These are phyloP conservation scores for Eurois occulta DNA, from an alignment of 2,888 invertebrate species.

Conservation along the genomic window DNA sequence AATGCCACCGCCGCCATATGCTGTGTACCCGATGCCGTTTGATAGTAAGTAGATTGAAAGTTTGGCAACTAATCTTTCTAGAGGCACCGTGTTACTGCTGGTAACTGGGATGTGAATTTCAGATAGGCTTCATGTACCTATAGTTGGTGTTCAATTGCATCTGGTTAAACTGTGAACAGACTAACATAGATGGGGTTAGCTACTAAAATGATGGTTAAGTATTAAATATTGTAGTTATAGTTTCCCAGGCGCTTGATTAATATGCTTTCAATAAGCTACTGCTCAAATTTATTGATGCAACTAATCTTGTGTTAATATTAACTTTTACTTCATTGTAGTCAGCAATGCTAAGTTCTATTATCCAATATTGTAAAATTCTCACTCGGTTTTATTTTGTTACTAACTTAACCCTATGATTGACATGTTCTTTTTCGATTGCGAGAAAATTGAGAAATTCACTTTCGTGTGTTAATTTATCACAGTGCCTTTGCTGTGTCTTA, in stretches of 20 bases:
- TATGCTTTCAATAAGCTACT: background rate
- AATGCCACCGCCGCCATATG: constrained; percentile 85
- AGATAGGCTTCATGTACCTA: background rate
- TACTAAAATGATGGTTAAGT: background rate
- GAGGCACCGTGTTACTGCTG: background rate
- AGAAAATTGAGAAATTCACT: background rate
- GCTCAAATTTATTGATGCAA: background rate
- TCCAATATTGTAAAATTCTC: background rate
- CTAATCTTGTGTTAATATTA: background rate
- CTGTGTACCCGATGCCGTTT: constrained; percentile 85
- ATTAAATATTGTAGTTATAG: background rate
- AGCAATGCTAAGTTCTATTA: background rate
- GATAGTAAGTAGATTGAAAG: constrained; percentile 78
- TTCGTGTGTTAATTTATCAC: background rate
- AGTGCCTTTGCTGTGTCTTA: background rate
- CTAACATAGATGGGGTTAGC: background rate
- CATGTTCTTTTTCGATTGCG: background rate
- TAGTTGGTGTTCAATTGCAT: background rate
- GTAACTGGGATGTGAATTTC: background rate
- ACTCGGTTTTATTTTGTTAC: background rate
- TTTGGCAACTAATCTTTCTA: background rate
- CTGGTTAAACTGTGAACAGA: background rate
- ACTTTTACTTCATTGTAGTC: background rate
- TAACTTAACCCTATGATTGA: background rate
- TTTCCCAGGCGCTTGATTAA: background rate